Base-by-base conservation (phyloP, 2,113 vertebrate genomes). In the Bos javanicus region DNA sequence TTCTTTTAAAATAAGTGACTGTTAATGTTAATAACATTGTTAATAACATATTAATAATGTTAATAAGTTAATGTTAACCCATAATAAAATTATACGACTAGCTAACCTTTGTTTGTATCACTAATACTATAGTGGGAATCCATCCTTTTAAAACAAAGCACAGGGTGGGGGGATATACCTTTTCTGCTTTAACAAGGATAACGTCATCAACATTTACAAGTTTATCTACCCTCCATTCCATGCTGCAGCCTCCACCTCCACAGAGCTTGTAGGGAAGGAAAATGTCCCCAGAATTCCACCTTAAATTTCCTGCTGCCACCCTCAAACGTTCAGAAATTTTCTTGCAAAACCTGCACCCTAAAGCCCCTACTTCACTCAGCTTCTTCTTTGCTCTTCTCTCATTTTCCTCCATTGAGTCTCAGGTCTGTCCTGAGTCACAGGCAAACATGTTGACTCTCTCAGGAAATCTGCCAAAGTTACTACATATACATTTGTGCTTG, bases 1-100 rank as follows among this genome's bases (percentile, higher is more conserved):
- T 95, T 39, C 89, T 81, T 97, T 97, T 82, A 90, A 96, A 94
- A 60, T 82, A 93, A 96, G n/a, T 81, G 7, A 94, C 57, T 76
- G 91, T 57, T 60, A 56, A 52, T 76, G 88, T 95, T 94, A 85
- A 97, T 62, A 33, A 62, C 30, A 33, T 16, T 62, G 28, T 33
- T 33, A 62, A 62, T 16, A 64, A 33, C 30, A 64, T 62, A 62
- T 7, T 64, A 33, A 33, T 33, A 64, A 64, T 64, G 60, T 64
- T 30, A 64, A 16, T 33, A 64, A 64, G 30, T 64, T 71, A 56
- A 57, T 82, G 91, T 95, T 96, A 85, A 96, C 25, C 50, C 64
- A 86, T 71, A 96, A 74, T 80, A 96, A 94, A 90, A 94, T 62
- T 91, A 3, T 36, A 97, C n/a, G 56, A 89, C 25, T 50, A 80